Percentiles rank a stretch among this genome's conserved stretches.
Conservation (phyloP, 2,888 invertebrate species). For the Polyommatus icarus region DNA sequence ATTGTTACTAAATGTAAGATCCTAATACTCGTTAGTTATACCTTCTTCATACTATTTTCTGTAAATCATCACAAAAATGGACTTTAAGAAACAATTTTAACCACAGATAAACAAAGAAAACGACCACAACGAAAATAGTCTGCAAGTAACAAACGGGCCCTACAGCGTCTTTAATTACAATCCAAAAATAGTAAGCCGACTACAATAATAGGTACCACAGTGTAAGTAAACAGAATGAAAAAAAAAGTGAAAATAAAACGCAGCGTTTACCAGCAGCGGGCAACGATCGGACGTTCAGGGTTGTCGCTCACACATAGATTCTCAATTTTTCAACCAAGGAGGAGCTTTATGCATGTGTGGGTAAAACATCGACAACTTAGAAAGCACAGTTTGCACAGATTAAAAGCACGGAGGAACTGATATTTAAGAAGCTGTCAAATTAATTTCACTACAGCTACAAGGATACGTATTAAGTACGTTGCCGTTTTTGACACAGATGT, state of each 20-base stretch:
- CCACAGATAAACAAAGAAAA: background rate
- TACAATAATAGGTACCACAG: constrained; percentile 48
- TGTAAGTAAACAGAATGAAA: constrained; percentile 48
- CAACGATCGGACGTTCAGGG: constrained; percentile 42
- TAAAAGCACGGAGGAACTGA: too few relatives aligned
- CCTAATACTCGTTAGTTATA: too few relatives aligned
- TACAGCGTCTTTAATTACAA: background rate
- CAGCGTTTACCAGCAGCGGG: constrained; percentile 60
- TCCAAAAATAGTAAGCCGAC: constrained; percentile 15
- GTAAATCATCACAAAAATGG: background rate
- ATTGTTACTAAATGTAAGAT: too few relatives aligned
- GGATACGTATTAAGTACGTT: too few relatives aligned
- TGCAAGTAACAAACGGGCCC: background rate
- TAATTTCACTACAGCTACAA: too few relatives aligned
- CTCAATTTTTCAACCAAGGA: background rate
- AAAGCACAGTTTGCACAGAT: background rate
- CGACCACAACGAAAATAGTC: background rate
- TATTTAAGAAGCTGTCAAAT: too few relatives aligned
- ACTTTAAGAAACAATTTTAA: background rate
- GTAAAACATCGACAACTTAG: background rate
- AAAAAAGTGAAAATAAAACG: constrained; percentile 57
- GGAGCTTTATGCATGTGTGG: background rate
- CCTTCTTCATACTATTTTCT: background rate
- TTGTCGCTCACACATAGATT: background rate
- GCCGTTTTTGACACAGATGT: too few relatives aligned